Base-by-base conservation (phyloP, 2,797 vertebrate species). In the Paguma larvata region DNA sequence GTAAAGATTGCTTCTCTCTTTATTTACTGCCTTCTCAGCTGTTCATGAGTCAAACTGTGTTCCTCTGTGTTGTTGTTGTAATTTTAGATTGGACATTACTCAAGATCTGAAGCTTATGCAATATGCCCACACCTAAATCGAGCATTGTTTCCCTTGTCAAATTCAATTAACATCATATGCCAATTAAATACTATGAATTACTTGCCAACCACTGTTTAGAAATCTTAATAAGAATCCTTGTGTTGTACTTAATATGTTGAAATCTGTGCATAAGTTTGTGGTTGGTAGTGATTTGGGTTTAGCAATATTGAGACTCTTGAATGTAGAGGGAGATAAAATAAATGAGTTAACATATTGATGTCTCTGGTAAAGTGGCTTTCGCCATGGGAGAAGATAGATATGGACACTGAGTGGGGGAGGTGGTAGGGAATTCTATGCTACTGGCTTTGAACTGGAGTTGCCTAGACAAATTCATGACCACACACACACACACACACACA, bases 401-500 rank as follows among this genome's bases (percentile, higher is more conserved):
- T 0, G 2, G 13, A 72, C 6, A 23, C 4, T 5, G 27, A 46
- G 16, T 19, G 11, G 7, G 19, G 25, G 51, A 59, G 5, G 34
- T 10, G 67, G 63, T 16, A 6, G 44, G n/a, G 25, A 72, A 48
- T 8, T 68, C 82, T 34, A 6, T 0, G 6, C 15, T 27, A 15
- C 1, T 10, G 38, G 73, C 7, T 92, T 72, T 70, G 41, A 73
- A 46, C 0, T 21, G 62, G 34, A 44, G 15, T 30, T 1, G 7
- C 2, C 56, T 11, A 10, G 27, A 46, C 13, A 80, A 19, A 25
- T 5, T 75, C 62, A 1, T 1, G 10, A 62, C 15, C 7, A 5
- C n/a, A 15, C 1, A 11, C 0, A 0, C 9, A 23, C 1, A 2
- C 9, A 70, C 16, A 19, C 19, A 13, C 12, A 0, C 4, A 3